Evolutionary conservation across 2,888 invertebrate species (phyloP).

Genomic region (Galeopsomyia nigrocyanea): DNA sequence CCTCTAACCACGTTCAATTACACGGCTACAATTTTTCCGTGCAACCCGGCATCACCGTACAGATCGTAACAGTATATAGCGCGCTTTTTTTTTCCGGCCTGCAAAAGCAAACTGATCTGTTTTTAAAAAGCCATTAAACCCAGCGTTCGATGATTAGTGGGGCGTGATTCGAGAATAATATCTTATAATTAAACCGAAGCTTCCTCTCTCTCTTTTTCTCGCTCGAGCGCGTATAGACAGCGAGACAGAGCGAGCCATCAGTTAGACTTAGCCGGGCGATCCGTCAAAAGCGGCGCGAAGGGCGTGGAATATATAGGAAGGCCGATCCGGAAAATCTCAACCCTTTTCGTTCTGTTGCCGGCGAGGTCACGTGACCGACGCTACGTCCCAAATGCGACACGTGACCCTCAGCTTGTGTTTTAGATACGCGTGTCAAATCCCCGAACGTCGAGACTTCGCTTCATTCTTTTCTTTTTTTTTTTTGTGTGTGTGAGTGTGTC

Average conservation of each 20-base stretch:
- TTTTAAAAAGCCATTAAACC: constrained; percentile 67
- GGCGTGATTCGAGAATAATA: constrained; percentile 66
- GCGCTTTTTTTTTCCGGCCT: background rate
- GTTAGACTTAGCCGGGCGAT: constrained; percentile 66
- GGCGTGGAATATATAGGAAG: constrained; percentile 36
- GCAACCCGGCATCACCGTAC: constrained; percentile 17
- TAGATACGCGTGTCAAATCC: constrained; percentile 68
- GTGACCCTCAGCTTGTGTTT: constrained; percentile 61
- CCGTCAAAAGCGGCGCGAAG: constrained; percentile 61
- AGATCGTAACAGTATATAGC: constrained; percentile 2
- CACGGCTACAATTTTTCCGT: background rate
- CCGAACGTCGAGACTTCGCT: constrained; percentile 54
- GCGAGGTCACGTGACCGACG: constrained; percentile 64
- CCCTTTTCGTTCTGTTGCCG: constrained; percentile 57
- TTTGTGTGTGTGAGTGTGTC: background rate
- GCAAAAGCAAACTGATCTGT: constrained; percentile 50
- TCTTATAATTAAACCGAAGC: constrained; percentile 67
- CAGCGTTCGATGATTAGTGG: constrained; percentile 59
- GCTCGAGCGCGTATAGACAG: constrained; percentile 45
- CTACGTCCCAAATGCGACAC: constrained; percentile 49
- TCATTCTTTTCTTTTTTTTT: constrained; percentile 30
- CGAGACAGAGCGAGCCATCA: constrained; percentile 60
- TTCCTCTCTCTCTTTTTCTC: background rate
- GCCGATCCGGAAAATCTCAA: constrained; percentile 63
- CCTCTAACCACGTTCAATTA: constrained; percentile 8